Evolutionary conservation across 2,113 vertebrate species (phyloP).

Genomic region (Indicator indicator): DNA sequence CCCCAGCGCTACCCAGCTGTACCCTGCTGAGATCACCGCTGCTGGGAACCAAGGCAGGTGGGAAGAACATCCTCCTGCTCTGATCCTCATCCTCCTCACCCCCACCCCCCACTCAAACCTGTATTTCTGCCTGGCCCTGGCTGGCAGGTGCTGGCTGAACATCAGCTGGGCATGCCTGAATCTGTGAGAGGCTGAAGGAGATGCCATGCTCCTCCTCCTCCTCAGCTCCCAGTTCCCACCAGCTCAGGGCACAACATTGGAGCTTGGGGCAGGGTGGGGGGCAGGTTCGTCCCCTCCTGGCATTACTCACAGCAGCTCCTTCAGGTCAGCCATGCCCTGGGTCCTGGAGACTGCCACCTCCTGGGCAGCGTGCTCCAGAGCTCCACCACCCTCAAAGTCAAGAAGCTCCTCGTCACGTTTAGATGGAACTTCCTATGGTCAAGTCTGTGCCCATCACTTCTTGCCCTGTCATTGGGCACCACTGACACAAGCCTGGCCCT

Average conservation of each 20-base stretch:
- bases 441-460: too few species aligned
- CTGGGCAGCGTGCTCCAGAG: too few species aligned
- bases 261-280: fast-evolving
- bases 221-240: neutral
- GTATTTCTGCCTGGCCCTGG: constrained; percentile 44
- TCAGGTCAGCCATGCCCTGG: neutral
- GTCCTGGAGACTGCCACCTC: neutral
- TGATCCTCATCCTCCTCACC: neutral
- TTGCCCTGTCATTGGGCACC: too few species aligned
- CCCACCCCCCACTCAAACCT: neutral
- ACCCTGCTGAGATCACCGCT: fast-evolving
- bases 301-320: neutral
- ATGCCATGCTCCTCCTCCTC: neutral
- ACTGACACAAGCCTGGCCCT: too few species aligned
- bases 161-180: constrained; percentile 13
- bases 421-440: too few species aligned
- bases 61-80: neutral
- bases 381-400: too few species aligned
- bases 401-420: too few species aligned
- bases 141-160: neutral
- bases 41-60: neutral
- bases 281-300: neutral
- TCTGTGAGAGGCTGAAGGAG: neutral
- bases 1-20: fast-evolving
- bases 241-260: neutral